Conservation (phyloP, 2,888 invertebrate genomes). For the Aspidapion aeneum region DNA sequence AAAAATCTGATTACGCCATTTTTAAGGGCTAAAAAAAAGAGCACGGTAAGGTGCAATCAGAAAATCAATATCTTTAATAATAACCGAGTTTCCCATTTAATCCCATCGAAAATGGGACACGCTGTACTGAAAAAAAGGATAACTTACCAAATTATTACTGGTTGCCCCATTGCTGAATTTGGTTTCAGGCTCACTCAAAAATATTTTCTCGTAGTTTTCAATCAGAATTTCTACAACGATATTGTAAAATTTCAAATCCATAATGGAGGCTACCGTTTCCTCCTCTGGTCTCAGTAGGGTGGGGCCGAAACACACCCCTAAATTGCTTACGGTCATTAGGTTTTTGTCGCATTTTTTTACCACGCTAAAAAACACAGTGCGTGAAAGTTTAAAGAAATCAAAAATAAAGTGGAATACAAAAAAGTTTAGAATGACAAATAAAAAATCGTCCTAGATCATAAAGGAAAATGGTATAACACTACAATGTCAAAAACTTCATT, state of each 20-base stretch:
- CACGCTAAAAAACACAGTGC: constrained; percentile 61
- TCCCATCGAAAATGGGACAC: too few species aligned
- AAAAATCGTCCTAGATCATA: not conserved
- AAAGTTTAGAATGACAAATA: too few species aligned
- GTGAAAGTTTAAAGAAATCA: too few species aligned
- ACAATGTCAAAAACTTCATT: too few species aligned
- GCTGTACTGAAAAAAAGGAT: too few species aligned
- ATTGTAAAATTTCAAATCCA: constrained; percentile 99
- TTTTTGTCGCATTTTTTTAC: constrained; percentile 81
- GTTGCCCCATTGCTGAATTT: constrained; percentile 9
- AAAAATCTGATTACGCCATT: too few species aligned
- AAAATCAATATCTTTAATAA: too few species aligned
- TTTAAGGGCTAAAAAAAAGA: too few species aligned
- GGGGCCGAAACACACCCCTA: constrained; percentile 98
- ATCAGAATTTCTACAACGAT: constrained; percentile 96
- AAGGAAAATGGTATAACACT: too few species aligned
- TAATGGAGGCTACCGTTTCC: constrained; percentile 96
- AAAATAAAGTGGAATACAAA: constrained; percentile 9
- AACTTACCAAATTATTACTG: constrained; percentile 7
- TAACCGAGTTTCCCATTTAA: too few species aligned
- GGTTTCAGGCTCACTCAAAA: constrained; percentile 50
- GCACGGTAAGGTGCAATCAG: too few species aligned
- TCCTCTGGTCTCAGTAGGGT: constrained; percentile 92
- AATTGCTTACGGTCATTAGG: constrained; percentile 95
- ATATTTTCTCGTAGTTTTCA: constrained; percentile 77